Conservation (phyloP, 2,113 vertebrate genomes). For the Hymenochirus boettgeri region DNA sequence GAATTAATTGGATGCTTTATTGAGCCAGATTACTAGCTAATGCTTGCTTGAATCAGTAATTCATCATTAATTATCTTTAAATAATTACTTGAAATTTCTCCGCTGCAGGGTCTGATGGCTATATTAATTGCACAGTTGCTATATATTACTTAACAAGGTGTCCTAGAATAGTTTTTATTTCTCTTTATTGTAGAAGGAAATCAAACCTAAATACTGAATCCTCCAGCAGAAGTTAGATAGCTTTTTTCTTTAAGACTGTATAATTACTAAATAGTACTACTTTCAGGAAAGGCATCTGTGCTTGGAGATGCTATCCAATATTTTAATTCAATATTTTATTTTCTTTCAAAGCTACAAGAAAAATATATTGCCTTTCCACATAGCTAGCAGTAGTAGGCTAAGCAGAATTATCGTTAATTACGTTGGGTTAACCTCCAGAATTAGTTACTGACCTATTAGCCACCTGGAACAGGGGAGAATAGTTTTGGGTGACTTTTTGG, state of each 20-base stretch:
- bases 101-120: constrained; percentile 79
- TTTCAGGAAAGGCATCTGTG: neutral
- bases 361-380: too few relatives aligned
- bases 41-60: constrained; percentile 83
- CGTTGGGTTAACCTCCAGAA: too few relatives aligned
- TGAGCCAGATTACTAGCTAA: constrained; percentile 83
- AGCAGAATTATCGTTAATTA: too few relatives aligned
- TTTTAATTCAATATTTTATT: neutral
- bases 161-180: constrained; percentile 81
- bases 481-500: too few relatives aligned
- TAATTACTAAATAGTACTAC: constrained; percentile 17
- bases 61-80: constrained; percentile 85
- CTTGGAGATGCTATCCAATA: neutral
- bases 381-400: too few relatives aligned
- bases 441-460: too few relatives aligned
- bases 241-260: constrained; percentile 39
- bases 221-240: constrained; percentile 50
- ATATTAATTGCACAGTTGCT: constrained; percentile 78
- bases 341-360: too few relatives aligned
- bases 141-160: constrained; percentile 84
- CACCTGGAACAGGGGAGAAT: too few relatives aligned
- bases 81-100: constrained; percentile 85
- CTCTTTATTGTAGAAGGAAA: constrained; percentile 59
- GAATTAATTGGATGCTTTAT: constrained; percentile 80
- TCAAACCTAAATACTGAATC: constrained; percentile 52